Evolutionary conservation across 2,113 vertebrate genomes (phyloP).

Genomic region (Silurus meridionalis): DNA sequence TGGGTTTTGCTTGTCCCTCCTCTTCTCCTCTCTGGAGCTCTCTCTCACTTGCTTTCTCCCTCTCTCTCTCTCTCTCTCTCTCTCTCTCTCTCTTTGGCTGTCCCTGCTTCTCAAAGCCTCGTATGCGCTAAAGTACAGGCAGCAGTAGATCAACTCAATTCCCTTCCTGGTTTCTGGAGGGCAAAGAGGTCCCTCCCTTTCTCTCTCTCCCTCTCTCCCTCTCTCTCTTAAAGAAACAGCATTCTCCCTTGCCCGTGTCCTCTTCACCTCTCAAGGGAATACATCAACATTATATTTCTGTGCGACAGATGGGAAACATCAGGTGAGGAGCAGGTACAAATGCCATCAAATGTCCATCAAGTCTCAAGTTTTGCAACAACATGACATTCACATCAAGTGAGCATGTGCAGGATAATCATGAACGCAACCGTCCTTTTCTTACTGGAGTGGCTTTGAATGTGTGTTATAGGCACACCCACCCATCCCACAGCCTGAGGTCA

Average conservation of each 20-base stretch:
- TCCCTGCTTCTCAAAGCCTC: constrained; percentile 78
- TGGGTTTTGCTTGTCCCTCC: constrained; percentile 74
- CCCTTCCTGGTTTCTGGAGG: constrained; percentile 89
- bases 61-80: constrained; percentile 50
- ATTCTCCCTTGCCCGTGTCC: constrained; percentile 57
- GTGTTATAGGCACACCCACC: constrained; percentile 71
- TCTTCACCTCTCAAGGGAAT: constrained; percentile 59
- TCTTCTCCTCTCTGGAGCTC: constrained; percentile 71
- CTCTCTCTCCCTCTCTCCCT: constrained; percentile 72
- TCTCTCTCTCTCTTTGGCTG: constrained; percentile 67
- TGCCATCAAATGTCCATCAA: too few species aligned
- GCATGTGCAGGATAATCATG: constrained; percentile 48
- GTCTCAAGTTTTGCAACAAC: background rate
- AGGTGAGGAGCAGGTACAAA: background rate
- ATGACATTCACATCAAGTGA: constrained; percentile 35
- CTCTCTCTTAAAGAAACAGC: constrained; percentile 80
- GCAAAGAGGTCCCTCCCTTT: constrained; percentile 87
- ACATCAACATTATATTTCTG: constrained; percentile 63
- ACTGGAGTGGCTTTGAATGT: constrained; percentile 59
- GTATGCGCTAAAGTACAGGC: constrained; percentile 79
- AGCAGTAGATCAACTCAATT: constrained; percentile 84
- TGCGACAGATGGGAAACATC: constrained; percentile 38
- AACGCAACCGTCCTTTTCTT: constrained; percentile 61
- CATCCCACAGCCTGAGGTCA: constrained; percentile 77
- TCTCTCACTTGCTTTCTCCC: constrained; percentile 57